Base-by-base conservation (phyloP, 2,888 invertebrate genomes). In the Pyrgus malvae region DNA sequence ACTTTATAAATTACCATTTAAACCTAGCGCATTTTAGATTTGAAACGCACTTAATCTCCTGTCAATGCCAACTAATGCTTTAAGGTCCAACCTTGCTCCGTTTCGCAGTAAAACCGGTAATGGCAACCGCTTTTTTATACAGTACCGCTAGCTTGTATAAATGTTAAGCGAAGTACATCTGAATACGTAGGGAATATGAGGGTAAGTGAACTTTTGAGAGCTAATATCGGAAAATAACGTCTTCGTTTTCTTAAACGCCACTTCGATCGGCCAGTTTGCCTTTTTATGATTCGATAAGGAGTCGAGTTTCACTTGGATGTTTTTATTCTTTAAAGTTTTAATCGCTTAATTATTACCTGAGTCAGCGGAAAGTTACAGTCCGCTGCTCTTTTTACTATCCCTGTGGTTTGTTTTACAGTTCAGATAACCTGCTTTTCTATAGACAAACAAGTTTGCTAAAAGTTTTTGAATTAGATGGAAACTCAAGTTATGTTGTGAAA, bases 111-210 rank as follows among this genome's bases (percentile, higher is more conserved):
- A 27, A 74, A 77, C 72, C 70, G 65, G 78, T 76, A 69, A 68
- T 63, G 60, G 68, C 68, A 63, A 70, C 46, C 46, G 17, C 76
- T 83, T 82, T 83, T 80, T 83, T 81, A 77, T 70, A 62, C 62
- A 63, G 63, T 72, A 70, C 81, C 78, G 78, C 78, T 82, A 74
- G 72, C 70, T 74, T 66, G 70, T 69, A 73, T 73, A 73, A 70
- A 78, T 73, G 71, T 66, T 68, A 70, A 67, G 65, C 66, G 71
- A 67, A 65, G 68, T 72, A 76, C 72, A 75, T 78, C 78, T 78
- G 74, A 79, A 79, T 80, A 72, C 72, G 66, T 70, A 76, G 73
- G 67, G 68, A 69, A 70, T 63, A 62, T 59, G 48, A 65, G 64
- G 70, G 70, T 74, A 65, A 72, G 62, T 72, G 72, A 73, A 76